phyloP scores from a whole-genome alignment of 2,113 vertebrate genomes.

The Manacus vitellinus region DNA sequence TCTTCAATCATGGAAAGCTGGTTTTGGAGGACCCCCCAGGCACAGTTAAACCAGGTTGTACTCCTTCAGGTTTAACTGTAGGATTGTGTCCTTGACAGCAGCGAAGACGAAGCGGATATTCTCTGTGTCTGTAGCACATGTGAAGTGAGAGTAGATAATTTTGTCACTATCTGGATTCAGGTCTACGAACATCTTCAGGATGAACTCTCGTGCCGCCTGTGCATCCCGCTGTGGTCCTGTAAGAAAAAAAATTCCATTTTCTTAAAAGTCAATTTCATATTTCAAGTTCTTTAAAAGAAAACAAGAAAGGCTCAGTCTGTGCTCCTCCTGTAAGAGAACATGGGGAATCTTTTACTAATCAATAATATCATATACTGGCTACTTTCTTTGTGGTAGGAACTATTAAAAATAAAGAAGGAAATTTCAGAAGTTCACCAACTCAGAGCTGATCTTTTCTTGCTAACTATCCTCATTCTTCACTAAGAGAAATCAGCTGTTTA shows the following conservation, averaged over 20 bases:
- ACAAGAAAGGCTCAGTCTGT: neutral
- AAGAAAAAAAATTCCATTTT: slow-evolving; percentile 3
- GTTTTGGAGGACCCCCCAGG: slow-evolving; percentile 48
- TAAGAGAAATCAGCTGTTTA: neutral
- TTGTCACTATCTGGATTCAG: slow-evolving; percentile 96
- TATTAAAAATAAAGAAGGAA: neutral
- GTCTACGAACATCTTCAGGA: slow-evolving; percentile 97
- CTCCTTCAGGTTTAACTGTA: slow-evolving; percentile 94
- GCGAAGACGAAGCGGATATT: slow-evolving; percentile 95
- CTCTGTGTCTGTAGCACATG: slow-evolving; percentile 95
- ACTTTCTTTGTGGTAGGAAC: neutral
- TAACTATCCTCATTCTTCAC: neutral
- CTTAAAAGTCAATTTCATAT: neutral
- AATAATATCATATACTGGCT: neutral
- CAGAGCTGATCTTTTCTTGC: neutral
- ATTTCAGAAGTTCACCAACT: neutral
- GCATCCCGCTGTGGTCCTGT: slow-evolving; percentile 89
- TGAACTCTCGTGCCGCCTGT: slow-evolving; percentile 92
- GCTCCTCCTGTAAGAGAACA: neutral
- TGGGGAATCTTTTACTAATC: neutral
- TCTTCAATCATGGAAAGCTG: slow-evolving; percentile 61
- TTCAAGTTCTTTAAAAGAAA: neutral
- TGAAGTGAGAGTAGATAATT: slow-evolving; percentile 98
- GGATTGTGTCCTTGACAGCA: slow-evolving; percentile 95
- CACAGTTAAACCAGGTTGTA: slow-evolving; percentile 90